A percentile compares a stretch with the other conserved stretches of the same genome.
These are phyloP conservation scores for Aphrophora alni DNA, from an alignment of 2,888 invertebrate species.

Conservation along the genomic window DNA sequence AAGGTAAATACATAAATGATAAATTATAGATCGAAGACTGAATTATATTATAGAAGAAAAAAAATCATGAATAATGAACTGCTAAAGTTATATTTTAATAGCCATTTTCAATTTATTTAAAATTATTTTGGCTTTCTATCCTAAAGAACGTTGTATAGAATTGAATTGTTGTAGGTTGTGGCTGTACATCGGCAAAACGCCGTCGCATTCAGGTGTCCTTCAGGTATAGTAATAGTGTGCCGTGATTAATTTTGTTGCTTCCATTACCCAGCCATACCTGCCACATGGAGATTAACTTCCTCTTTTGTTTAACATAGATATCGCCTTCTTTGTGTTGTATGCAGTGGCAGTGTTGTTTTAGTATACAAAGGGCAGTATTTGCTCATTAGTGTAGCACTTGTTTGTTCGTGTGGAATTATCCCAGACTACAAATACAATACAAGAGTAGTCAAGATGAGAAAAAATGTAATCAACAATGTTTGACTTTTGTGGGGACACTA, in stretches of 20 bases:
- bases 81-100: too few species aligned
- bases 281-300: not conserved
- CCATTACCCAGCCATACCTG: not conserved
- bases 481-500: too few species aligned
- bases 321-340: not conserved
- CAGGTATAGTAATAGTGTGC: slow-evolving; percentile 17
- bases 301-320: not conserved
- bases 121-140: too few species aligned
- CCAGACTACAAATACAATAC: not conserved
- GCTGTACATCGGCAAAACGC: slow-evolving; percentile 25
- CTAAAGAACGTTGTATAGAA: not conserved
- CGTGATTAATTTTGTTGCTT: not conserved
- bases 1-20: too few species aligned
- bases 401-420: not conserved
- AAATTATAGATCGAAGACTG: too few species aligned
- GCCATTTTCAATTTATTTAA: too few species aligned
- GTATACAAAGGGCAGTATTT: not conserved
- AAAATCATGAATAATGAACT: too few species aligned
- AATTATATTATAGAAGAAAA: too few species aligned
- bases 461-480: too few species aligned
- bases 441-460: too few species aligned
- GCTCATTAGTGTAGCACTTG: not conserved
- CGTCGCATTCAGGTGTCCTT: slow-evolving; percentile 26
- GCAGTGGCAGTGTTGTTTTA: not conserved
- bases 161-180: slow-evolving; percentile 31